phyloP scores from a whole-genome alignment of 2,113 vertebrate genomes.

The Neodontobutis hainanensis region DNA sequence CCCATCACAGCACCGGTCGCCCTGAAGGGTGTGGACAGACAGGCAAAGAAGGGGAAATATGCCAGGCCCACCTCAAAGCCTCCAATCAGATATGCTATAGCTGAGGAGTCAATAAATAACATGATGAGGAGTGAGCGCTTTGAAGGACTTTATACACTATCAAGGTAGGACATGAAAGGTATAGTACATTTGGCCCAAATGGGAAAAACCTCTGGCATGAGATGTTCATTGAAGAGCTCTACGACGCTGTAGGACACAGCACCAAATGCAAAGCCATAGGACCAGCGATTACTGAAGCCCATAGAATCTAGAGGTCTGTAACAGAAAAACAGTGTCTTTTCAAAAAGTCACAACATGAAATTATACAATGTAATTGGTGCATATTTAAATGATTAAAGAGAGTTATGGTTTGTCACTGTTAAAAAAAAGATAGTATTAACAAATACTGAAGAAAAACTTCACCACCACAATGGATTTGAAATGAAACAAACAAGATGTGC shows the following conservation, averaged over 20 bases:
- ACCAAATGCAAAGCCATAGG: slow-evolving; percentile 87
- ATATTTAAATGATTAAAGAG: too few relatives aligned
- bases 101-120: slow-evolving; percentile 58
- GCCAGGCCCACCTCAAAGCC: slow-evolving; percentile 86
- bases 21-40: slow-evolving; percentile 82
- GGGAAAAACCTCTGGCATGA: slow-evolving; percentile 73
- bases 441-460: too few relatives aligned
- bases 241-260: slow-evolving; percentile 84
- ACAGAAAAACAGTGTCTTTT: not conserved
- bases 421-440: too few relatives aligned
- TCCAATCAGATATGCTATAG: slow-evolving; percentile 82
- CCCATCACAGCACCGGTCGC: slow-evolving; percentile 80
- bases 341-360: not conserved
- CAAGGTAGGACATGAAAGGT: not conserved
- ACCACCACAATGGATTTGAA: too few relatives aligned
- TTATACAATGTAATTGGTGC: not conserved
- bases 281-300: slow-evolving; percentile 87
- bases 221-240: slow-evolving; percentile 83
- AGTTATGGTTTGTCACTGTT: too few relatives aligned
- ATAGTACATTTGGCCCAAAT: slow-evolving; percentile 84
- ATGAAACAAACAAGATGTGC: too few relatives aligned
- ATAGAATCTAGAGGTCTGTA: slow-evolving; percentile 86
- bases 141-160: not conserved
- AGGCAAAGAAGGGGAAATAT: slow-evolving; percentile 89
- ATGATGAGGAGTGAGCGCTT: not conserved